Evolutionary conservation across 2,797 vertebrate genomes (phyloP).

Genomic region (Onychomys leucogaster): DNA sequence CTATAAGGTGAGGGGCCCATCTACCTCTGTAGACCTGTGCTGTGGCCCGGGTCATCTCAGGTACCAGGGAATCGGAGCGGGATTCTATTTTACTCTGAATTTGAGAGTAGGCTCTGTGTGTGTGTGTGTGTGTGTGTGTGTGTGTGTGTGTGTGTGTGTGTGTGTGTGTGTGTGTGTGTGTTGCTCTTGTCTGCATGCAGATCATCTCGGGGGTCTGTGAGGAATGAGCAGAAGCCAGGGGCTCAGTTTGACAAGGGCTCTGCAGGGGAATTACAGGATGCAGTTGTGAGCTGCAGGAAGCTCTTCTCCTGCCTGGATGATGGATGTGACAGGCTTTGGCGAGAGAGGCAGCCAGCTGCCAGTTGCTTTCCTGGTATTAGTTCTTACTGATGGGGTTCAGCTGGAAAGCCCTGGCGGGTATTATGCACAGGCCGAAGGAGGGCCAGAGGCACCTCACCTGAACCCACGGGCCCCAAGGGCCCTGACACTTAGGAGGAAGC

Average conservation of each 20-base stretch:
- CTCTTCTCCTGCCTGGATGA: conserved; percentile 71
- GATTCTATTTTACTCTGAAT: conserved; percentile 43
- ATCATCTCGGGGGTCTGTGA: conserved; percentile 63
- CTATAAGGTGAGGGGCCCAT: neutral
- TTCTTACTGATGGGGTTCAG: conserved; percentile 52
- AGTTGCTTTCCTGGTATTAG: conserved; percentile 59
- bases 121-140: neutral
- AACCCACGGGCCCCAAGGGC: neutral
- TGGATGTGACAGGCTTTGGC: conserved; percentile 57
- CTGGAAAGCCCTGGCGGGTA: conserved; percentile 40
- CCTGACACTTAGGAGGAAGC: neutral
- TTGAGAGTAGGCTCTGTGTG: neutral
- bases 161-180: neutral
- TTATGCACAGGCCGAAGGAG: neutral
- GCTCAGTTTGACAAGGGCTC: conserved; percentile 72
- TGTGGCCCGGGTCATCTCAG: neutral
- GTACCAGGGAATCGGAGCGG: neutral
- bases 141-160: too few relatives aligned
- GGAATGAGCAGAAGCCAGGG: conserved; percentile 67
- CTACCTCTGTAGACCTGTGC: neutral
- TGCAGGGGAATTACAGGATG: conserved; percentile 58
- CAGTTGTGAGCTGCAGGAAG: conserved; percentile 55
- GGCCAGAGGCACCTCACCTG: neutral
- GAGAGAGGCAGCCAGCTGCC: conserved; percentile 69
- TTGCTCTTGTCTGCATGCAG: conserved; percentile 48